Percentiles rank a stretch among this genome's conserved stretches.
Evolutionary conservation across 2,888 invertebrate species (phyloP).

Genomic region (Acleris laterana): DNA sequence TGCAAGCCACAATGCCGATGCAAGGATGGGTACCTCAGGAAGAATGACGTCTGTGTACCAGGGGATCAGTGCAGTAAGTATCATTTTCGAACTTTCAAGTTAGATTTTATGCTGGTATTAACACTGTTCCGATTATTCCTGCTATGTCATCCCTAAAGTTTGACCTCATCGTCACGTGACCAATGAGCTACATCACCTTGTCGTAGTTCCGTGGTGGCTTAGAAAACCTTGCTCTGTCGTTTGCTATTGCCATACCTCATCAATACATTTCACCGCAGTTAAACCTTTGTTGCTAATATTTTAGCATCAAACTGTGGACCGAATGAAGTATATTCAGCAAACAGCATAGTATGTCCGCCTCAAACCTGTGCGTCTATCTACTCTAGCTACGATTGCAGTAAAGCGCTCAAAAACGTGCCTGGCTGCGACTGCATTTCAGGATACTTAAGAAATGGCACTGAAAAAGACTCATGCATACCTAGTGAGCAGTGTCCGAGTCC

Average conservation of each 20-base stretch:
- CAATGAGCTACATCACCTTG: too few relatives aligned
- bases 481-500: conserved; percentile 31
- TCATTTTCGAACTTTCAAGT: too few relatives aligned
- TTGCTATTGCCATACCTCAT: too few relatives aligned
- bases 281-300: not conserved
- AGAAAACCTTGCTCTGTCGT: too few relatives aligned
- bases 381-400: conserved; percentile 17
- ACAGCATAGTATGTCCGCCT: conserved; percentile 34
- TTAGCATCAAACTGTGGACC: conserved; percentile 25
- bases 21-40: conserved; percentile 28
- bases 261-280: too few relatives aligned
- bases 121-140: too few relatives aligned
- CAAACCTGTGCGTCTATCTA: conserved; percentile 35
- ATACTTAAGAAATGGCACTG: conserved; percentile 38
- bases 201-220: too few relatives aligned
- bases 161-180: too few relatives aligned
- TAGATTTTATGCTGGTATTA: too few relatives aligned
- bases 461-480: conserved; percentile 34
- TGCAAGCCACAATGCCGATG: conserved; percentile 36
- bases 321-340: conserved; percentile 34
- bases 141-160: too few relatives aligned
- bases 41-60: conserved; percentile 21
- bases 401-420: not conserved
- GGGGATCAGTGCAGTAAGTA: conserved; percentile 20
- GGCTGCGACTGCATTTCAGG: conserved; percentile 37